phyloP scores from a whole-genome alignment of 2,113 vertebrate species.

The Dunckerocampus dactyliophorus region DNA sequence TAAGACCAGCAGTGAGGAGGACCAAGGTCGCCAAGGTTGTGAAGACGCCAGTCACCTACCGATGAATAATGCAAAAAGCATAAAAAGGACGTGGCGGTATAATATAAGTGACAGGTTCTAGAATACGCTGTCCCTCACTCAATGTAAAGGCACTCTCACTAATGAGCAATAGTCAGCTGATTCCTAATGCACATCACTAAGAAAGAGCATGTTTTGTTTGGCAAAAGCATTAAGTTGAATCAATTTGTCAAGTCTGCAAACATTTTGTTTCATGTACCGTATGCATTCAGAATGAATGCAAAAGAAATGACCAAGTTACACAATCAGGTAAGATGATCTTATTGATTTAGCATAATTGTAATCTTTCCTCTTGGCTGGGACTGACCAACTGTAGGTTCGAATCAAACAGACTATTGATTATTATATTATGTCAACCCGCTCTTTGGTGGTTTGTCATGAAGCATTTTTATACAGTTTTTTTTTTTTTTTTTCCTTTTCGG shows the following conservation, averaged over 20 bases:
- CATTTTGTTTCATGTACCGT: neutral
- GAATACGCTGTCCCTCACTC: neutral
- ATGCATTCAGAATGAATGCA: neutral
- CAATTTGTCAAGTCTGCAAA: neutral
- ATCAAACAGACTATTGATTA: too few species aligned
- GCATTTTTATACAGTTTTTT: neutral
- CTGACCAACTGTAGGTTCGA: too few species aligned
- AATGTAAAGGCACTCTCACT: slow-evolving; percentile 23
- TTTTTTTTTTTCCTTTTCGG: neutral
- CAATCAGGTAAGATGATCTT: too few species aligned
- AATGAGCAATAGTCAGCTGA: slow-evolving; percentile 21
- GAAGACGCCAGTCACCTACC: slow-evolving; percentile 21
- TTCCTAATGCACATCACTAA: slow-evolving; percentile 12
- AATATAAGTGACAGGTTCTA: slow-evolving; percentile 25
- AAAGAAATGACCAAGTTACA: neutral
- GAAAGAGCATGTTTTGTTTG: slow-evolving; percentile 25
- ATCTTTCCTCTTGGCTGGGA: neutral
- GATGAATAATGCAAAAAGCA: slow-evolving; percentile 40
- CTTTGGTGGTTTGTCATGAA: too few species aligned
- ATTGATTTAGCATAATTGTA: too few species aligned
- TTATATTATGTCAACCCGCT: neutral
- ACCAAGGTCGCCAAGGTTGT: slow-evolving; percentile 32
- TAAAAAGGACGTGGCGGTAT: slow-evolving; percentile 3
- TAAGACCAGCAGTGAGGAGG: slow-evolving; percentile 16
- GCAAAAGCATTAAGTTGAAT: neutral